Evolutionary conservation across 1,140 invertebrate genomes (phyloP), one percentile per base, ranked within the genome.

Genomic region (Mylabris phalerata): DNA sequence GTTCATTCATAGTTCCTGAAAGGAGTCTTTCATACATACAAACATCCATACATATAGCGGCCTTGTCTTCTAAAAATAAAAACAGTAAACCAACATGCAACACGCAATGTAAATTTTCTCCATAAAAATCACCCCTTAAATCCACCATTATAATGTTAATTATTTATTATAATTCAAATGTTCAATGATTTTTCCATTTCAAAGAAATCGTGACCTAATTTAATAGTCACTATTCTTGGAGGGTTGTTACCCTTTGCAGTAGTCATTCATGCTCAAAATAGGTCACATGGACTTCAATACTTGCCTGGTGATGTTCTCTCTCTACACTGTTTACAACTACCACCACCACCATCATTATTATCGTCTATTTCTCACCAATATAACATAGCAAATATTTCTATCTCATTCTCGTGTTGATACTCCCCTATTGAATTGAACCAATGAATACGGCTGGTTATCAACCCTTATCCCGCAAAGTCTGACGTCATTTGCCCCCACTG

Each of bases 171-270:
- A 5, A 32, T 7, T 4, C 4, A 4, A 32, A 32, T 32, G 0
- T 32, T 32, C 32, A 32, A 32, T 32, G 32, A 7, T 32, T 5
- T 32, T 7, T 32, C 4, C 4, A 32, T 5, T 7, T 25, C 42
- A 44, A 55, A 55, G 52, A 46, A 55, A 47, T 54, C 39, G 27
- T 59, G 62, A 64, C 65, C 65, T 57, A 67, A 64, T 62, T 64
- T 49, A 46, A 67, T 62, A 54, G 52, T 59, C 57, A 50, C 65
- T 63, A 32, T 32, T 32, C 32, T 32, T 32, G 32, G 56, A 51
- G 65, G 65, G 65, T 67, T 67, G 65, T 61, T 67, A 67, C 65
- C 65, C 65, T 65, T 56, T 65, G 58, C 59, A 56, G 59, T 48
- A 59, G 65, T 55, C 65, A 67, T 67, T 67, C 65, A 67, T 67